These are phyloP conservation scores for Patiria pectinifera DNA, from an alignment of 53 echinoderm and acorn worm genomes.

Conservation along the genomic window DNA sequence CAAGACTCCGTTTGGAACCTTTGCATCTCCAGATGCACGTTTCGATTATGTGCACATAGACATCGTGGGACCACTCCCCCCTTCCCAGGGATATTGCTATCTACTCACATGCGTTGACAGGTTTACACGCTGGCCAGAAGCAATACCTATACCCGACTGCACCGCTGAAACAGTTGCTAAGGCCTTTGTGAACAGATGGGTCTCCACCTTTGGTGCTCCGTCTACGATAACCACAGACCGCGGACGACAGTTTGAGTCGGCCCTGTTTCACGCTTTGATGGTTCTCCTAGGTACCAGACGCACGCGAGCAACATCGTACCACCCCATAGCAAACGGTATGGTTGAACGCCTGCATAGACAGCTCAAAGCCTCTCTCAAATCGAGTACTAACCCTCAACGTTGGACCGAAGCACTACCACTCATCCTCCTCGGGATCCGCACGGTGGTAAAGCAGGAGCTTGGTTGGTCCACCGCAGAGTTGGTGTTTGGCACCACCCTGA, in stretches of 20 bases:
- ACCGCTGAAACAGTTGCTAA: constrained; percentile 22
- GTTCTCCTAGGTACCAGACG: neutral
- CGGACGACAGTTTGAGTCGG: constrained; percentile 29
- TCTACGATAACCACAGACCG: constrained; percentile 22
- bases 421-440: neutral
- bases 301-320: too few species aligned
- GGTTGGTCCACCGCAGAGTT: constrained; percentile 33
- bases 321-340: neutral
- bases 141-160: constrained; percentile 22
- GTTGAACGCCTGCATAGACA: constrained; percentile 20
- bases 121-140: too few species aligned
- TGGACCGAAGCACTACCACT: constrained; percentile 19
- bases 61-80: neutral
- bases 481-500: neutral
- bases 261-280: neutral
- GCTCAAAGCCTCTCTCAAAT: constrained; percentile 23
- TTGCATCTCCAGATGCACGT: too few species aligned
- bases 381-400: neutral
- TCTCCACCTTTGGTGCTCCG: constrained; percentile 17
- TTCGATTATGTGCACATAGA: neutral
- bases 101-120: too few species aligned
- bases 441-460: neutral
- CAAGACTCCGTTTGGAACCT: too few species aligned
- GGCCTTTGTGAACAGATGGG: constrained; percentile 5
- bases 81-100: too few species aligned